Evolutionary conservation across 2,113 vertebrate genomes (phyloP).

Genomic region (Pteropus alecto): DNA sequence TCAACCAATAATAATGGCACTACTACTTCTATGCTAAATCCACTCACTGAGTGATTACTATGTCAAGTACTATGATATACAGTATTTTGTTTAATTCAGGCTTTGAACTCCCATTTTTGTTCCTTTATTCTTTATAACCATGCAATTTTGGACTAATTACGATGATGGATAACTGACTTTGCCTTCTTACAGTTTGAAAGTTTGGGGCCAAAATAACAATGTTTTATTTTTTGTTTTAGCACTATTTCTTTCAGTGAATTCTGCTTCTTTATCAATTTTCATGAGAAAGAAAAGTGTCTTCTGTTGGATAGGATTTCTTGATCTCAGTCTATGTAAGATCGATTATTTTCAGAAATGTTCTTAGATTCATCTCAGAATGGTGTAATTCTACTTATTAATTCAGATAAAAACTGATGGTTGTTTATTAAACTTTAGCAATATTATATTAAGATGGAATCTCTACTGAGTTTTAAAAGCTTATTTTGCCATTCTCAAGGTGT

Average conservation of each 20-base stretch:
- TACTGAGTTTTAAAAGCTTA: not conserved
- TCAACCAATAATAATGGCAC: not conserved
- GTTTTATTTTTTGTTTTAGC: not conserved
- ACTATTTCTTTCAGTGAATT: not conserved
- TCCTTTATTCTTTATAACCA: not conserved
- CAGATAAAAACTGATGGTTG: not conserved
- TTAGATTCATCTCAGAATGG: not conserved
- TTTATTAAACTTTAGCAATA: not conserved
- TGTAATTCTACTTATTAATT: not conserved
- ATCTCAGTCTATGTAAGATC: not conserved
- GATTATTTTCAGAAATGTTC: not conserved
- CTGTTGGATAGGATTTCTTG: not conserved
- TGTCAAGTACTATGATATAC: not conserved
- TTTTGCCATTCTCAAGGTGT: not conserved
- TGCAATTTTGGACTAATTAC: not conserved
- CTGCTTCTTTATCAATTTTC: not conserved
- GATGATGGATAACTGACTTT: not conserved
- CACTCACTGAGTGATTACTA: not conserved
- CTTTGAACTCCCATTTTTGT: not conserved
- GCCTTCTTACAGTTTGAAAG: not conserved
- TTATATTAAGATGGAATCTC: not conserved
- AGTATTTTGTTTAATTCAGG: not conserved
- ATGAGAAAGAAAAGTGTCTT: not conserved
- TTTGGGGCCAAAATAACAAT: not conserved
- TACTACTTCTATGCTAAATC: not conserved